Evolutionary conservation across 2,888 invertebrate species (phyloP).

Genomic region (Malachius bipustulatus): DNA sequence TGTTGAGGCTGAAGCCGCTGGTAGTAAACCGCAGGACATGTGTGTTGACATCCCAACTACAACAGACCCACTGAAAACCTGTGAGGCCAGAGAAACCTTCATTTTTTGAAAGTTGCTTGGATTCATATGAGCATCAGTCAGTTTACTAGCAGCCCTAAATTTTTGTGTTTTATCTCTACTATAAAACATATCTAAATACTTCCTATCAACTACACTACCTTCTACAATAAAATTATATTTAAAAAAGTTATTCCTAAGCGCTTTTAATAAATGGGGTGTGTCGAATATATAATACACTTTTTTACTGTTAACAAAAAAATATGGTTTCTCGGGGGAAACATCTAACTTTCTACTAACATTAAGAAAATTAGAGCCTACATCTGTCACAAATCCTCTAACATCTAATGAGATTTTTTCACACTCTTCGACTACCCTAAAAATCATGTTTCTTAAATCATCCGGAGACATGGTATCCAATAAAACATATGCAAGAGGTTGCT

Average conservation of each 20-base stretch:
- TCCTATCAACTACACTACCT: conserved; percentile 14
- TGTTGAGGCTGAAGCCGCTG: conserved; percentile 12
- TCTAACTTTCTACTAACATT: conserved; percentile 12
- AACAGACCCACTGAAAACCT: conserved; percentile 18
- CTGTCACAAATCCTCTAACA: conserved; percentile 13
- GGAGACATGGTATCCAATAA: no score
- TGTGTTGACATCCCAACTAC: conserved; percentile 14
- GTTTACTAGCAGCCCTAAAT: conserved; percentile 14
- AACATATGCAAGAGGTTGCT: conserved; percentile 18
- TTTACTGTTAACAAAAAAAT: conserved; percentile 15
- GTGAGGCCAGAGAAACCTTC: conserved; percentile 18
- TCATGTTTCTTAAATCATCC: no score
- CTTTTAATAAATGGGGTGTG: conserved; percentile 19
- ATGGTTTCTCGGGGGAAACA: conserved; percentile 13
- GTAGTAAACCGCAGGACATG: conserved; percentile 12
- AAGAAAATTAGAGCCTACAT: conserved; percentile 17
- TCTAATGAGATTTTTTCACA: conserved; percentile 14
- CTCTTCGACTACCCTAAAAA: no score
- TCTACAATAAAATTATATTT: conserved; percentile 13
- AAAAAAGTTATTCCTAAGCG: conserved; percentile 17
- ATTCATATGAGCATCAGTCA: conserved; percentile 16
- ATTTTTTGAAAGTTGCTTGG: conserved; percentile 19
- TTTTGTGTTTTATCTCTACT: conserved; percentile 10
- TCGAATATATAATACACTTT: conserved; percentile 20
- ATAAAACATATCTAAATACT: conserved; percentile 14